Evolutionary conservation across 1,140 invertebrate genomes (phyloP), one percentile per base, ranked within the genome.

Genomic region (Ceratoteleas bidentatus): DNA sequence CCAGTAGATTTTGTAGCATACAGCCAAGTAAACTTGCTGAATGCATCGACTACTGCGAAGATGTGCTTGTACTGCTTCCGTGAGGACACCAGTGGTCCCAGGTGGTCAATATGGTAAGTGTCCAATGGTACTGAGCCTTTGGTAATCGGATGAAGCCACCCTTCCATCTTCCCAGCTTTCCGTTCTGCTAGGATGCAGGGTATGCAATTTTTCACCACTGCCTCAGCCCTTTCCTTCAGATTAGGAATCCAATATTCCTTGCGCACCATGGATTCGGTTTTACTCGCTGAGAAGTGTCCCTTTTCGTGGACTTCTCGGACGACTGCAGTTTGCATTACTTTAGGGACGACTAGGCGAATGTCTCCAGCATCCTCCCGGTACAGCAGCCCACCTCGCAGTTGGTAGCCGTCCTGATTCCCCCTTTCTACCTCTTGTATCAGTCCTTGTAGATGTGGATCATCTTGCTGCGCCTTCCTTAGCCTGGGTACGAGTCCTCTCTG

Each of bases 11-110:
- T 5, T 6, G 16, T 47, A 0, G 53, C 38, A 16, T 66, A 66
- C 0, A 66, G 13, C 64, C 64, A 56, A 2, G 62, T 33, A 24
- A 65, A 54, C 10, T 65, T 65, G 62, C 47, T 52, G 15, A 64
- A 64, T 14, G 60, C 60, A 14, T 64, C 60, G 0, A 15, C 16
- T 2, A 64, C 47, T 24, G 52, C 47, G 0, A 65, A 43, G 8
- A 65, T 3, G 14, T 65, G 43, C 10, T 6, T 24, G 15, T 65
- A 65, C 0, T 7, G 10, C 11, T 64, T 65, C 2, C 4, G 4
- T 9, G 50, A 53, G 2, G n/a, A 3, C 8, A 3, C 6, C 10
- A 64, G 49, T 1, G 61, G 50, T 9, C 61, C 61, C 11, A 65
- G 14, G 9, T 65, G 50, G 10, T 65, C 49, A 4, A 65, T 32